Base-by-base conservation (phyloP, 1,140 invertebrate species). In the Pseudoatta argentina region DNA sequence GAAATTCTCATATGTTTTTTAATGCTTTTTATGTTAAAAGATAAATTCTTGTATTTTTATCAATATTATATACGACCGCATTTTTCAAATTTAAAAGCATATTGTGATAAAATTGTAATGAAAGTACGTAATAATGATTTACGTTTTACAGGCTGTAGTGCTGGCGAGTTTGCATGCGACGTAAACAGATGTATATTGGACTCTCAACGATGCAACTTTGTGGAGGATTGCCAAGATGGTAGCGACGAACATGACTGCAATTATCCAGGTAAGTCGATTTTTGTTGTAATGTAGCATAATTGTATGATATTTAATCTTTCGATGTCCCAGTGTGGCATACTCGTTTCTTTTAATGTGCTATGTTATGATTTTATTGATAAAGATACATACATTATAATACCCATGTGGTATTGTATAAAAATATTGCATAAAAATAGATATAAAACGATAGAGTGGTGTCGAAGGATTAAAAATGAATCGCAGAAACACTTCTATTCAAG, bases 201-300 rank as follows among this genome's bases (percentile, higher is more conserved):
- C 27, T 92, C 89, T 5, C 92, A 95, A 77, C 94, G 94, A 72
- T 97, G 97, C 91, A 95, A 97, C 92, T 95, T 95, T 24, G 92
- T 93, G 14, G 92, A 93, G 30, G 96, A 97, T 89, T 97, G 97
- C 90, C 93, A 94, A 64, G 97, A 97, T 93, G 95, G 95, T 34
- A 96, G 95, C 86, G 97, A 97, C 88, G 96, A 96, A 90, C 71
- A 90, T 0, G 93, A 95, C 18, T 97, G 96, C 89, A 90, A 93
- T 77, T 93, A 95, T 78, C 96, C 94, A 55, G 93, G 96, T 92
- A 91, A 97, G 93, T 5, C 34, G 0, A 48, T 39, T 44, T 57
- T 39, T 82, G 4, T 55, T 18, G 18, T 51, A 16, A 51, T 51
- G 39, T 44, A 44, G 7, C 10, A 10, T 10, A 44, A 44, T 16